Evolutionary conservation across 1,140 invertebrate genomes (phyloP).

Genomic region (Portunus trituberculatus): DNA sequence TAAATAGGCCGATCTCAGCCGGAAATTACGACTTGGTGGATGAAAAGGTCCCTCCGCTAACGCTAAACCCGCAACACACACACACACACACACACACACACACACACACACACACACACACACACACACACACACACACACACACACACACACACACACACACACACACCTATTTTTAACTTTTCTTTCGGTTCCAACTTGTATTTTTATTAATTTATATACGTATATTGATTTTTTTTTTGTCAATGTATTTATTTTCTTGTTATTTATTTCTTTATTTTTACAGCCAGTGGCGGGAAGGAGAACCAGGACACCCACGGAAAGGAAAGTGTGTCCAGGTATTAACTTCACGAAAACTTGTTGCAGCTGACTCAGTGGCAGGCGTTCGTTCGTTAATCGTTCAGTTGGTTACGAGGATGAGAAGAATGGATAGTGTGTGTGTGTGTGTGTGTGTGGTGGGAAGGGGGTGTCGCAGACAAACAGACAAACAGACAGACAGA

Average conservation of each 20-base stretch:
- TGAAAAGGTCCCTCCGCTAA: background rate
- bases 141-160: too few species aligned
- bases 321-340: background rate
- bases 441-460: background rate
- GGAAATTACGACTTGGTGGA: constrained; percentile 1
- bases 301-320: background rate
- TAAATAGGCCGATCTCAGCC: background rate
- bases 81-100: too few species aligned
- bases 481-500: too few species aligned
- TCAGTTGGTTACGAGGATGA: background rate
- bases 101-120: too few species aligned
- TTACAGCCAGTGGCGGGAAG: background rate
- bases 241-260: too few species aligned
- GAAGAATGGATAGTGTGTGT: background rate
- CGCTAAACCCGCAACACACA: background rate
- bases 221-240: too few species aligned
- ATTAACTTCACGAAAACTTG: background rate
- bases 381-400: background rate
- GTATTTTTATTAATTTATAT: too few species aligned
- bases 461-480: background rate
- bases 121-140: too few species aligned
- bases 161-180: too few species aligned
- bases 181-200: too few species aligned
- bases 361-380: background rate
- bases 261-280: too few species aligned